phyloP scores from a whole-genome alignment of 2,797 vertebrate species.

The Champsocephalus gunnari region DNA sequence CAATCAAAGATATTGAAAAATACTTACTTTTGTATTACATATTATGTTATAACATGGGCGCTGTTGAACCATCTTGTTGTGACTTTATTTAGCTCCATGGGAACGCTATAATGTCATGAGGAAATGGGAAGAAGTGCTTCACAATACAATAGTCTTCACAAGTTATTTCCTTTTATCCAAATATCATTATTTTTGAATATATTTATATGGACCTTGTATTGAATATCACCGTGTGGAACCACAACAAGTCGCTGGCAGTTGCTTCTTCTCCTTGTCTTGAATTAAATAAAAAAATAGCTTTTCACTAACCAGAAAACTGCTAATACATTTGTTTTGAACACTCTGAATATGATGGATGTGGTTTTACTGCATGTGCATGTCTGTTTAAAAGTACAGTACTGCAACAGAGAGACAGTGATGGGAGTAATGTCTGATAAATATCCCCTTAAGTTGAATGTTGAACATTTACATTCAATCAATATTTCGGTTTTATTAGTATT shows the following conservation, averaged over 20 bases:
- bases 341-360: too few species aligned
- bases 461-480: background rate
- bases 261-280: conserved; percentile 12
- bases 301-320: background rate
- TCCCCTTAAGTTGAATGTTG: conserved; percentile 1
- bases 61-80: conserved; percentile 4
- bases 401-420: background rate
- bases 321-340: background rate
- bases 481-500: background rate
- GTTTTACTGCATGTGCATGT: too few species aligned
- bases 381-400: too few species aligned
- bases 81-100: conserved; percentile 43
- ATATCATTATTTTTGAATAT: conserved; percentile 29
- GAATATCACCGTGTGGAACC: conserved; percentile 7
- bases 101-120: conserved; percentile 52
- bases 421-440: too few species aligned
- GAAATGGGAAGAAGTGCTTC: conserved; percentile 42
- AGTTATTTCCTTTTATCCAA: conserved; percentile 22
- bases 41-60: too few species aligned
- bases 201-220: conserved; percentile 23
- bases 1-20: too few species aligned
- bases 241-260: background rate
- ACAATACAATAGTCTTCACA: conserved; percentile 25
- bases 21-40: too few species aligned
- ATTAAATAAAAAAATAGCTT: background rate